Conservation (phyloP, 2,797 vertebrate species). For the Pterois miles region DNA sequence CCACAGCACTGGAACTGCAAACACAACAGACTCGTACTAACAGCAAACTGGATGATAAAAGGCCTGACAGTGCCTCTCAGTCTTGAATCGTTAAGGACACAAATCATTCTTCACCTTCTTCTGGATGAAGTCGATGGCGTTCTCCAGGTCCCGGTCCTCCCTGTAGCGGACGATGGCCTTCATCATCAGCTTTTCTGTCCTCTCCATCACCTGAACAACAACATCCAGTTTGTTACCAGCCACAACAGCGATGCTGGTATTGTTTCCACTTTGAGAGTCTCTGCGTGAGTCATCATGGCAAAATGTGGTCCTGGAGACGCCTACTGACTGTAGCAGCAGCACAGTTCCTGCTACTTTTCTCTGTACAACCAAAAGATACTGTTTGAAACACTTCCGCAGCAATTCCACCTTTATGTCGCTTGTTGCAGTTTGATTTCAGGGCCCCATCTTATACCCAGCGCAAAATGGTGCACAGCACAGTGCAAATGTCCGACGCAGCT, state of each 20-base stretch:
- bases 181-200: slow-evolving; percentile 79
- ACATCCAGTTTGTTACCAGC: background rate
- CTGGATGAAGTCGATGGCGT: slow-evolving; percentile 88
- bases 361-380: no score
- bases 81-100: no score
- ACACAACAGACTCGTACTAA: background rate
- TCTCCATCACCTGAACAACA: slow-evolving; percentile 75
- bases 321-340: no score
- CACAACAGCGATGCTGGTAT: background rate
- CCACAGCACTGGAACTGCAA: slow-evolving; percentile 88
- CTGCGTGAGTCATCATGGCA: background rate
- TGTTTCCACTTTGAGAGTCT: background rate
- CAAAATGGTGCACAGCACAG: no score
- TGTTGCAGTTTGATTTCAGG: no score
- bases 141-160: slow-evolving; percentile 88
- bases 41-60: background rate
- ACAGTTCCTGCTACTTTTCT: no score
- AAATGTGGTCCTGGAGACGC: background rate
- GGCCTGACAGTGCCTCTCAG: background rate
- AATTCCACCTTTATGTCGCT: no score
- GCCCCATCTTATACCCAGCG: no score
- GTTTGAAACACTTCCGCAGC: no score
- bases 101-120: slow-evolving; percentile 81
- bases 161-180: slow-evolving; percentile 80
- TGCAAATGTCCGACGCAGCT: no score